Base-by-base conservation (phyloP, 1,140 invertebrate genomes). In the Bilobella aurantiaca region DNA sequence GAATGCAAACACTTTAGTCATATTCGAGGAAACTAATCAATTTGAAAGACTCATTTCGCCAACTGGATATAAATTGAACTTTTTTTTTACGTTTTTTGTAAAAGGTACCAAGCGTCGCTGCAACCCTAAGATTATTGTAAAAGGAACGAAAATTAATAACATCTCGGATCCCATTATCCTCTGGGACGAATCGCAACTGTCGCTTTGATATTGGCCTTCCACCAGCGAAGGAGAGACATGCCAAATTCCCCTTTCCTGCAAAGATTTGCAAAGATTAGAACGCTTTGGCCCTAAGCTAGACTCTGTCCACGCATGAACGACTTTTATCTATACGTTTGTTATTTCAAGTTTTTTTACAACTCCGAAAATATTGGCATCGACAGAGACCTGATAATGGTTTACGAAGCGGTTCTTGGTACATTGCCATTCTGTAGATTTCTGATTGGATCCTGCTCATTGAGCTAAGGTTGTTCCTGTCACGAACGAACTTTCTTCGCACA, bases 141-240 rank as follows among this genome's bases (percentile, higher is more conserved):
- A 47, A 67, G 21, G 61, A 67, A 1, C 66, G 62, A 32, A 63
- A 63, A 49, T 62, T 42, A n/a, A 66, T n/a, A 27, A 59, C 66
- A 60, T 59, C 58, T 18, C 61, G 5, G 25, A 58, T 46, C 47
- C 8, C 23, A 14, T 58, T 47, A 63, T 67, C 66, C 25, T 58
- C 49, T 16, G 66, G 61, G 25, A 34, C 34, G 42, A 63, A 70
- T 34, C 64, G 64, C n/a, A 63, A 25, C 16, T 63, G 25, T 30
- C 69, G 56, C 31, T 65, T 64, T 25, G 69, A 56, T 16, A 70
- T 70, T 21, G 69, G 63, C 42, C 65, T 34, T 14, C 65, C 69
- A 34, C 65, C 69, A 21, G 65, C 69, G 60, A 61, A 70, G 1
- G 62, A 65, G 3, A 70, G 31, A 21, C 65, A 70, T n/a, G 69